These are phyloP conservation scores for Hippolais icterina DNA, from an alignment of 2,113 vertebrate species.

Conservation along the genomic window DNA sequence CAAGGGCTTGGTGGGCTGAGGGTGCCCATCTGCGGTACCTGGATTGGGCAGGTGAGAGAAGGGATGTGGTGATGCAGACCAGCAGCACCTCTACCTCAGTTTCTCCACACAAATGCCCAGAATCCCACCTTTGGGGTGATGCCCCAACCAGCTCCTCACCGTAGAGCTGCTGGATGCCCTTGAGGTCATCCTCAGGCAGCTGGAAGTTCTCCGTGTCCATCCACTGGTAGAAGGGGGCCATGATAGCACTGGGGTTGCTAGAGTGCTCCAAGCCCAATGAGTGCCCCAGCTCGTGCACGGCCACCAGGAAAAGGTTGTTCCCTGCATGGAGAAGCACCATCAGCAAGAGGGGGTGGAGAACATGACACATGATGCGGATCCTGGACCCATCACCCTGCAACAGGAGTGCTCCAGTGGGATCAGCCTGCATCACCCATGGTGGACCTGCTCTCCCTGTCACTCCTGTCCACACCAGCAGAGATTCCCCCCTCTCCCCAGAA, in stretches of 20 bases:
- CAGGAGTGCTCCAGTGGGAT: not conserved
- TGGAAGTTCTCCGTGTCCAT: slow-evolving; percentile 90
- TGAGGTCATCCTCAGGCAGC: slow-evolving; percentile 88
- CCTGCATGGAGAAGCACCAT: slow-evolving; percentile 67
- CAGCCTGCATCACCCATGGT: not conserved
- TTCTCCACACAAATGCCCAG: accelerated
- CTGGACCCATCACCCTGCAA: not conserved
- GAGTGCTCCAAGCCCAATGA: slow-evolving; percentile 95
- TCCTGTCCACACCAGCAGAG: not conserved
- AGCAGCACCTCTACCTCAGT: not conserved
- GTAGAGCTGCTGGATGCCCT: slow-evolving; percentile 92
- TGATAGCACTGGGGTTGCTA: slow-evolving; percentile 86
- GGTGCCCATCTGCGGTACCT: slow-evolving; percentile 79
- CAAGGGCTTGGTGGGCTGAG: slow-evolving; percentile 83
- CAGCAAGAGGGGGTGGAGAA: not conserved
- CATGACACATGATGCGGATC: accelerated
- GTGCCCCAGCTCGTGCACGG: slow-evolving; percentile 92
- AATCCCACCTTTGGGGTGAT: not conserved
- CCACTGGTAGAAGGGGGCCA: slow-evolving; percentile 98
- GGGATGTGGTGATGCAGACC: not conserved
- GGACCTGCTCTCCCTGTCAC: not conserved
- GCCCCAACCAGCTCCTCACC: slow-evolving; percentile 72
- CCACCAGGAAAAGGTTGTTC: slow-evolving; percentile 93
- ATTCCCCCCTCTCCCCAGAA: not conserved
- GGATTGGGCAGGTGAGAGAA: not conserved